Evolutionary conservation across 1,140 invertebrate genomes (phyloP), one percentile per base, ranked within the genome.

Genomic region (Drosophila kohkoa): DNA sequence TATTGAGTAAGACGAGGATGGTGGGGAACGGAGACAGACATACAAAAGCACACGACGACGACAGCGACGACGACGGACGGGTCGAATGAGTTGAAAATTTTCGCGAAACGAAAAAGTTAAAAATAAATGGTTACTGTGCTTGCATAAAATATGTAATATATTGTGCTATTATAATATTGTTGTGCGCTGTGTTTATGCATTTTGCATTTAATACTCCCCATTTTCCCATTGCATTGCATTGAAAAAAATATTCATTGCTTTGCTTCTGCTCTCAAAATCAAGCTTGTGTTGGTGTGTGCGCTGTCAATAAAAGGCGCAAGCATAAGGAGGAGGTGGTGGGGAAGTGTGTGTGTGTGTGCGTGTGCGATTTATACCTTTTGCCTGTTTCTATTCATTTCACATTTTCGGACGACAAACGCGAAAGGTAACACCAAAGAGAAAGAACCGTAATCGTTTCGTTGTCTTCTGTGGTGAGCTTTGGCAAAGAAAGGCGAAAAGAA

Each of bases 101-200:
- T 89, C 85, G 85, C 85, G 72, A 89, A 79, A 58, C 71, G 75
- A 81, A 81, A 89, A 89, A 89, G 81, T 81, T 89, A 89, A 85
- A 89, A 89, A 89, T 89, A 89, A 89, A 83, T 89, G 85, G 76
- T 86, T 86, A 86, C 75, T 81, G 81, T 81, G 79, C 75, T 76
- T 67, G 70, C 62, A 57, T 77, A 43, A 73, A 77, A 73, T 66
- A 60, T 57, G 32, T 55, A 67, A 41, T 62, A 55, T 74, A 58
- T 59, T 57, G 49, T 68, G 46, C 63, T 49, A 32, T 38, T 38
- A 38, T 62, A 68, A 51, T 68, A 74, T 74, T 74, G 38, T 45
- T 63, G 64, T 73, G 62, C 25, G 54, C 46, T 77, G 58, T 63
- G 57, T 57, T 74, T 65, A 75, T 69, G 35, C 32, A 45, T 64